A percentile compares a stretch with the other conserved stretches of the same genome.
Conservation (phyloP, 2,113 vertebrate genomes). For the Entomyzon cyanotis region DNA sequence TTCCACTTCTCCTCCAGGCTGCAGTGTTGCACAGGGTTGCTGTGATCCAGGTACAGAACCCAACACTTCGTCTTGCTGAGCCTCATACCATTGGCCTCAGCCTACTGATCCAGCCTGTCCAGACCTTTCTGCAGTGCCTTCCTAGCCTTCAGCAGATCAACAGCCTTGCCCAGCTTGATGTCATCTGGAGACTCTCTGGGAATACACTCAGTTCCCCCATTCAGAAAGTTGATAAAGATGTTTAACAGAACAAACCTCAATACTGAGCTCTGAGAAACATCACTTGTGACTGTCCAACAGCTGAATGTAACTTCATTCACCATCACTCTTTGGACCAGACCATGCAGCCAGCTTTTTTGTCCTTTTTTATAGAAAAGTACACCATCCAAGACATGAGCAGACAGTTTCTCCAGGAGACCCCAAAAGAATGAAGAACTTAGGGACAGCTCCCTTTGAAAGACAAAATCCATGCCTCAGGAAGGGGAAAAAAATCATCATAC, state of each 20-base stretch:
- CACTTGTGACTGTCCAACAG: background rate
- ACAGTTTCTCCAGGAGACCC: no score
- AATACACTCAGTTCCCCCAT: background rate
- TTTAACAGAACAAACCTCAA: background rate
- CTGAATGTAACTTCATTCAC: background rate
- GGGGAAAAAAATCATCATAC: rapidly evolving
- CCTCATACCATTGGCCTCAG: background rate
- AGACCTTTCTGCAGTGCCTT: background rate
- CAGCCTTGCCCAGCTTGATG: background rate
- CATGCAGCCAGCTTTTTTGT: background rate
- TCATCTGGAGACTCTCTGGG: background rate
- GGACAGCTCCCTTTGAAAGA: background rate
- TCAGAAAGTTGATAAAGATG: background rate
- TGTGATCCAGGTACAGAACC: background rate
- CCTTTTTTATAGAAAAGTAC: background rate
- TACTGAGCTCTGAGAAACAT: background rate
- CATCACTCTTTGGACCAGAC: background rate
- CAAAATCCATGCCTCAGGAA: background rate
- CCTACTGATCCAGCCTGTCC: no score
- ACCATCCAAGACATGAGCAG: background rate
- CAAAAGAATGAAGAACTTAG: background rate
- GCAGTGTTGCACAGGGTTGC: background rate
- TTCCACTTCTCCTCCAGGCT: background rate
- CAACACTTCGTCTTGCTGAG: rapidly evolving
- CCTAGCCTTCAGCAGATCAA: background rate